Evolutionary conservation across 2,888 invertebrate genomes (phyloP).

Genomic region (Tethea ocularis): DNA sequence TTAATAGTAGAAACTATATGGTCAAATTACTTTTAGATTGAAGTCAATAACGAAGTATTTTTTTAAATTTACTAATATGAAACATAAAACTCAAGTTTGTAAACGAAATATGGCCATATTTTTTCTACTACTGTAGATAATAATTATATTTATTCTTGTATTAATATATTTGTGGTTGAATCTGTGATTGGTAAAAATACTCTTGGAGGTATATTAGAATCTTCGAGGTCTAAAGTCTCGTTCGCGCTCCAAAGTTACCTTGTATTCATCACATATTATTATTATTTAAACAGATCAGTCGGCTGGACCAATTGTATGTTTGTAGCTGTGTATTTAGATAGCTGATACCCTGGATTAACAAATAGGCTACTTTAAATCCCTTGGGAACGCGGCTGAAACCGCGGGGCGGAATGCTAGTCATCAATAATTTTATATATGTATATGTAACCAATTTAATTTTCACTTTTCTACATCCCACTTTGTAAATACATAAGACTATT

Average conservation of each 20-base stretch:
- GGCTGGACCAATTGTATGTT: too few species aligned
- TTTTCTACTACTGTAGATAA: background rate
- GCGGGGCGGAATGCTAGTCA: too few species aligned
- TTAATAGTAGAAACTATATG: background rate
- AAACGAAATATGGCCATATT: background rate
- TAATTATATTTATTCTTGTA: constrained; percentile 2
- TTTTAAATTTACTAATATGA: background rate
- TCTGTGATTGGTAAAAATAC: background rate
- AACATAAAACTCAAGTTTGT: too few species aligned
- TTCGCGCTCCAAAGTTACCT: background rate
- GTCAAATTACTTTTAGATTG: background rate
- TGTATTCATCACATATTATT: background rate
- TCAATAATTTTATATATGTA: background rate
- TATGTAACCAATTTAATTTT: constrained; percentile 3
- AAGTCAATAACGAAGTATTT: too few species aligned
- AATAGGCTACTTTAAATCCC: too few species aligned
- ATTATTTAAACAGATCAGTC: background rate
- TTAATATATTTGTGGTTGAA: background rate
- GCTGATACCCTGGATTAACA: too few species aligned
- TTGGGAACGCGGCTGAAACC: too few species aligned
- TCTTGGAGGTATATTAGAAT: background rate
- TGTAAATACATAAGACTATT: background rate
- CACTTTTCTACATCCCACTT: background rate
- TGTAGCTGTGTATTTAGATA: too few species aligned
- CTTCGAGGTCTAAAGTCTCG: background rate